Conservation (phyloP, 1,140 invertebrate species). For the Vanessa atalanta region DNA sequence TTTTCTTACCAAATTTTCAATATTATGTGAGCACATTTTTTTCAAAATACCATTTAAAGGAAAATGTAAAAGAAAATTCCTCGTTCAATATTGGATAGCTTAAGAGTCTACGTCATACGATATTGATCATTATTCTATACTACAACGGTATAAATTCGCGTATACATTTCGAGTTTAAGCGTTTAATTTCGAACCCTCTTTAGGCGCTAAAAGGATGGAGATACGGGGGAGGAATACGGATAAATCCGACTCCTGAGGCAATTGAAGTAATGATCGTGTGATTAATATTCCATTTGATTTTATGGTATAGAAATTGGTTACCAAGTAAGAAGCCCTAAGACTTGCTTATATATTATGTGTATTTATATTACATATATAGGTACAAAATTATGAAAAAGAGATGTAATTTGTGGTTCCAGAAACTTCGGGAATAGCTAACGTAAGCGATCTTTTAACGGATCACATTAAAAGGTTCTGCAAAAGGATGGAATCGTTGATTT, state of each 20-base stretch:
- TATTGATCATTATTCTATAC: conserved; percentile 7
- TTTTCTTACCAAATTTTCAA: too few relatives aligned
- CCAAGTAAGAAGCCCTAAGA: neutral
- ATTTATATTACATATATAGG: too few relatives aligned
- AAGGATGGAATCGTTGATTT: too few relatives aligned
- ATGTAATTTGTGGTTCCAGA: too few relatives aligned
- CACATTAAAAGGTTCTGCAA: too few relatives aligned
- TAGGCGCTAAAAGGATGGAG: conserved; percentile 66
- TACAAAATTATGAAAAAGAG: too few relatives aligned
- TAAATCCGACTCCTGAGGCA: conserved; percentile 53
- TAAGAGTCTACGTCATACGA: neutral
- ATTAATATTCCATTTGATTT: conserved; percentile 38
- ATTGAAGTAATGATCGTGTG: conserved; percentile 49
- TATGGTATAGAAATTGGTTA: neutral
- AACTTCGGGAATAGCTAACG: too few relatives aligned
- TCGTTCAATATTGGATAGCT: conserved; percentile 17
- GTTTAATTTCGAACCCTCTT: conserved; percentile 63
- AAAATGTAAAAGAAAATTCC: conserved; percentile 6
- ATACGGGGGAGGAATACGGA: conserved; percentile 51
- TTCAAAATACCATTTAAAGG: neutral
- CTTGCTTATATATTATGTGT: too few relatives aligned
- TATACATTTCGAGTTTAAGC: conserved; percentile 49
- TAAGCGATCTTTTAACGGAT: too few relatives aligned
- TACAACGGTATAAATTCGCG: conserved; percentile 46
- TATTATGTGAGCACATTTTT: too few relatives aligned